A percentile compares a stretch with the other conserved stretches of the same genome.
Evolutionary conservation across 2,888 invertebrate species (phyloP).

Genomic region (Xanthorhoe designata): DNA sequence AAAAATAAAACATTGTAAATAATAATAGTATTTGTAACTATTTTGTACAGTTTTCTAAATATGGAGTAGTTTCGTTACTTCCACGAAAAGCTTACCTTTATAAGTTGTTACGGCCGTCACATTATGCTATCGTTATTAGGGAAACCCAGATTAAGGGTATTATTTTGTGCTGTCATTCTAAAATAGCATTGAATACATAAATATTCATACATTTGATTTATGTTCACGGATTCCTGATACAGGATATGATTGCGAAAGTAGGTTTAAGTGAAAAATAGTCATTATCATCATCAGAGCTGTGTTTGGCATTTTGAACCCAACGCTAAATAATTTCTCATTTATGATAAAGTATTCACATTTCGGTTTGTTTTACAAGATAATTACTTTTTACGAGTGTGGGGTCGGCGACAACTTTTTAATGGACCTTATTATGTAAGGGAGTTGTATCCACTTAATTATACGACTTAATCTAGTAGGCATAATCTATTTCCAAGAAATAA

Average conservation of each 20-base stretch:
- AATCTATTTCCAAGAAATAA: too few species aligned
- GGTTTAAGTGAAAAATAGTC: background rate
- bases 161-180: constrained; percentile 17
- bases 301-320: background rate
- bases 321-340: constrained; percentile 16
- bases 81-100: background rate
- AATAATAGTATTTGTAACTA: too few species aligned
- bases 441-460: constrained; percentile 9
- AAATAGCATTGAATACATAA: constrained; percentile 9
- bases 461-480: too few species aligned
- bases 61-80: too few species aligned
- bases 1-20: too few species aligned
- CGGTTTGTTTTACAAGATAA: constrained; percentile 47
- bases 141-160: background rate
- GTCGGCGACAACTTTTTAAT: constrained; percentile 48
- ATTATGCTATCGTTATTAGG: background rate
- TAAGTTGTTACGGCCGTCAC: background rate
- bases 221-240: background rate
- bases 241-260: constrained; percentile 4
- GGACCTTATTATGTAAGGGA: constrained; percentile 25
- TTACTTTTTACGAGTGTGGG: constrained; percentile 50
- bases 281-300: too few species aligned
- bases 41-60: too few species aligned
- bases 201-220: constrained; percentile 4
- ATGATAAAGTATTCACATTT: constrained; percentile 55